phyloP scores from a whole-genome alignment of 2,888 invertebrate species.

The Hypolimnas misippus region DNA sequence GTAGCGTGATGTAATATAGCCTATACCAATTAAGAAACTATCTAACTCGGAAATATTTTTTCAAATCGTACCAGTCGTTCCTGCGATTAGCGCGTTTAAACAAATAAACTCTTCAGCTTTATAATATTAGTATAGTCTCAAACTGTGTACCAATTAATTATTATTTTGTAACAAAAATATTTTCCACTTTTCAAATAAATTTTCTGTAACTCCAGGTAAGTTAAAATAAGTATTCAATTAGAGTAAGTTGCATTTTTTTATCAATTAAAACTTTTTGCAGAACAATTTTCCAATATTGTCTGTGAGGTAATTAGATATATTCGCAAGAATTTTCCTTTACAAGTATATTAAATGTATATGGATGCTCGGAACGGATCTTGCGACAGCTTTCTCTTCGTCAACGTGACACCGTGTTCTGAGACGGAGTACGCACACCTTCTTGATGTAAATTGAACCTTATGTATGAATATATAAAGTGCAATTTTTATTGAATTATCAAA shows the following conservation, averaged over 20 bases:
- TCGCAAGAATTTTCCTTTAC: conserved; percentile 36
- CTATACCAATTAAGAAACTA: no score
- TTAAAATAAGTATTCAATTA: no score
- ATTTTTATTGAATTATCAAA: conserved; percentile 16
- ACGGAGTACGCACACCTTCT: not conserved
- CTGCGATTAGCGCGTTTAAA: no score
- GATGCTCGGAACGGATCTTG: conserved; percentile 36
- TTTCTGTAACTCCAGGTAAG: no score
- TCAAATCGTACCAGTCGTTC: no score
- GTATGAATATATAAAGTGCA: not conserved
- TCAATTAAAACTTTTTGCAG: not conserved
- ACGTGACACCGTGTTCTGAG: conserved; percentile 35
- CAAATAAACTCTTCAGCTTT: no score
- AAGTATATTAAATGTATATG: conserved; percentile 31
- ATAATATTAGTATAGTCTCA: no score
- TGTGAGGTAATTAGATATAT: conserved; percentile 23
- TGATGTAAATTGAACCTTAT: conserved; percentile 19
- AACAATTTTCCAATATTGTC: not conserved
- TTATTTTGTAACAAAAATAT: not conserved
- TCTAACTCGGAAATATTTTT: no score
- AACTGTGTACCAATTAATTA: no score
- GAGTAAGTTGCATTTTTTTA: no score
- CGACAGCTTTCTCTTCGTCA: conserved; percentile 40
- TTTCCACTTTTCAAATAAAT: no score
- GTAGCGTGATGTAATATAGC: no score